These are phyloP conservation scores for Merluccius polli DNA, from an alignment of 2,797 vertebrate species.

Conservation along the genomic window DNA sequence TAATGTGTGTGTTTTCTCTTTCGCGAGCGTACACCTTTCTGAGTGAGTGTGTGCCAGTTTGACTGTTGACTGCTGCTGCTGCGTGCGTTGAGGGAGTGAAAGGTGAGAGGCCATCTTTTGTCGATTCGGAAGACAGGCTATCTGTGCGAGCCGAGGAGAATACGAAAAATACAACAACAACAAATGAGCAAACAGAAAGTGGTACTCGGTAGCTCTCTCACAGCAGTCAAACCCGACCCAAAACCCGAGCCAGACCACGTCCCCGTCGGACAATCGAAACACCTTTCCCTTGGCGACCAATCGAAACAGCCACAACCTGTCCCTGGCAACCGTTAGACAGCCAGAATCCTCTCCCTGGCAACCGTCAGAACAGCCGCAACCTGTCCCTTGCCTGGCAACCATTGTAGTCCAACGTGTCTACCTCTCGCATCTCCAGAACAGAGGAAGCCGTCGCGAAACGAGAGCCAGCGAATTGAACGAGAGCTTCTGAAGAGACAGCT, in stretches of 20 bases:
- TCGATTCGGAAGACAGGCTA: slow-evolving; percentile 42
- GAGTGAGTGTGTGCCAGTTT: not conserved
- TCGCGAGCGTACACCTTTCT: slow-evolving; percentile 11
- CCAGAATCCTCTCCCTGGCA: not conserved
- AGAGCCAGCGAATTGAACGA: not conserved
- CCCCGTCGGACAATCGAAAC: no score
- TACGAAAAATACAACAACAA: not conserved
- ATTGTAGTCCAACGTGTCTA: not conserved
- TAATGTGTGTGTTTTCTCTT: not conserved
- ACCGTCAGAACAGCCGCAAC: not conserved
- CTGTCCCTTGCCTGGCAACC: not conserved
- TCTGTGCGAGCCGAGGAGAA: slow-evolving; percentile 19
- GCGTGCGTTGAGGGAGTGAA: slow-evolving; percentile 22
- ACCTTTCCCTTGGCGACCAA: not conserved
- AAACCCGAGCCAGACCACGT: not conserved
- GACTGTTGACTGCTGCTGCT: not conserved
- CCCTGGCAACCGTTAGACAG: not conserved
- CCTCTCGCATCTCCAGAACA: not conserved
- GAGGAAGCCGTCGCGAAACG: not conserved
- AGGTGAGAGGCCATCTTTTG: slow-evolving; percentile 43
- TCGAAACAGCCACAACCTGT: not conserved
- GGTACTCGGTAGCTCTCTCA: not conserved
- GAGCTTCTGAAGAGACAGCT: not conserved
- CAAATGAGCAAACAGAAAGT: not conserved
- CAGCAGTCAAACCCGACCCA: not conserved